A percentile compares a stretch with the other conserved stretches of the same genome.
phyloP scores from a whole-genome alignment of 2,113 vertebrate species.

The Antechinus stuartii region DNA sequence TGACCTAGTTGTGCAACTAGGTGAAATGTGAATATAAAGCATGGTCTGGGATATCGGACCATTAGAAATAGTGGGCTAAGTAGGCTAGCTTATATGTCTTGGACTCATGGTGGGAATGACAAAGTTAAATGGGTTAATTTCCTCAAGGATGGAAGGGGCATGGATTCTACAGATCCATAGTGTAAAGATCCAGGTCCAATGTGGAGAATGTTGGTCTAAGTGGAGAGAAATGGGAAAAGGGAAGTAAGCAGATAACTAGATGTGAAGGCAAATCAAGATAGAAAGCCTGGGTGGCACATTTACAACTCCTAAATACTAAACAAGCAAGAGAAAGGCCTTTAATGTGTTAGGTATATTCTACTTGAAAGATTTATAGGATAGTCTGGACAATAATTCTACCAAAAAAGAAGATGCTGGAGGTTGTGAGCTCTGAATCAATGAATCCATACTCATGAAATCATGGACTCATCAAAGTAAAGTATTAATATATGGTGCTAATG shows the following conservation, averaged over 20 bases:
- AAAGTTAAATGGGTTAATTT: too few relatives aligned
- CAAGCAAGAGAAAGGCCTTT: not conserved
- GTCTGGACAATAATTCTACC: not conserved
- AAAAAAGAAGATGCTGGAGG: not conserved
- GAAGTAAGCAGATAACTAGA: not conserved
- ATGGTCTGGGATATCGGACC: too few relatives aligned
- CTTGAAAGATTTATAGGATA: not conserved
- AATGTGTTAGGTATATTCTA: not conserved
- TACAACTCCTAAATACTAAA: not conserved
- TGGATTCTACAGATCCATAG: too few relatives aligned
- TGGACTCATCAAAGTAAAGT: constrained; percentile 8
- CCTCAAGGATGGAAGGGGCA: too few relatives aligned
- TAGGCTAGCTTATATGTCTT: too few relatives aligned
- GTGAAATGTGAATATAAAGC: too few relatives aligned
- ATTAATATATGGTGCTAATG: constrained; percentile 5
- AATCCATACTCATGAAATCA: not conserved
- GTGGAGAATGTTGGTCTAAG: not conserved
- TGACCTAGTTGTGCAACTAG: too few relatives aligned
- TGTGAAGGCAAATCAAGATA: not conserved
- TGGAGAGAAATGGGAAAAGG: not conserved
- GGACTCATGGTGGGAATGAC: too few relatives aligned
- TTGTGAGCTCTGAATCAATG: not conserved
- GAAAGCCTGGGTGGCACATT: not conserved
- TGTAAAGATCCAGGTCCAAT: not conserved
- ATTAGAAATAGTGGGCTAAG: too few relatives aligned